Percentiles rank a stretch among this genome's conserved stretches.
phyloP scores from a whole-genome alignment of 2,888 invertebrate genomes.

The Zaprionus bogoriensis region DNA sequence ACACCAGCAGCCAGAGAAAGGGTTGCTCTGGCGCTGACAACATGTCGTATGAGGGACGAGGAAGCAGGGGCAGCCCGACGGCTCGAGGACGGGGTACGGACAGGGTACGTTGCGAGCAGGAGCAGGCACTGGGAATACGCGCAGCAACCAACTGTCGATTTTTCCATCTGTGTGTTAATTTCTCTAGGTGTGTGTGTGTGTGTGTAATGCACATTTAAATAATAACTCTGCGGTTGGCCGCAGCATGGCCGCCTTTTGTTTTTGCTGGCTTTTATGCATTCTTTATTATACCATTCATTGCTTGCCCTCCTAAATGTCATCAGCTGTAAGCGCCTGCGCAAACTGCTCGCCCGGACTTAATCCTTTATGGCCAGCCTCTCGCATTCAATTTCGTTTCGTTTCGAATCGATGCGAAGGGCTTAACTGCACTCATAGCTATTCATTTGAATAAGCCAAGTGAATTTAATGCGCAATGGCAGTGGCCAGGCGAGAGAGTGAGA shows the following conservation, averaged over 20 bases:
- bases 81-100: not conserved
- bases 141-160: constrained; percentile 70
- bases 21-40: constrained; percentile 67
- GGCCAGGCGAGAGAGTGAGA: constrained; percentile 19
- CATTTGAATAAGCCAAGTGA: constrained; percentile 36
- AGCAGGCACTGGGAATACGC: constrained; percentile 31
- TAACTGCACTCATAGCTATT: constrained; percentile 19
- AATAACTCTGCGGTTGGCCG: constrained; percentile 76
- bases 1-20: constrained; percentile 42
- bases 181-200: constrained; percentile 28
- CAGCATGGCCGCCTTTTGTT: constrained; percentile 74
- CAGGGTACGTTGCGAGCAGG: constrained; percentile 3
- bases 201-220: constrained; percentile 74
- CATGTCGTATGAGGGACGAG: constrained; percentile 57
- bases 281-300: constrained; percentile 23
- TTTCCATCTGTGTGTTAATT: constrained; percentile 50
- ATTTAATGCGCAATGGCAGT: constrained; percentile 56
- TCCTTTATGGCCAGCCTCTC: constrained; percentile 51
- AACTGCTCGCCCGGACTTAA: constrained; percentile 63
- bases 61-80: constrained; percentile 5
- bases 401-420: constrained; percentile 46
- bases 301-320: constrained; percentile 55
- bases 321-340: constrained; percentile 74
- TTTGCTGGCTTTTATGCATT: constrained; percentile 50
- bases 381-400: constrained; percentile 58